These are phyloP conservation scores for Centropristis striata DNA, from an alignment of 2,113 vertebrate species.

Conservation along the genomic window DNA sequence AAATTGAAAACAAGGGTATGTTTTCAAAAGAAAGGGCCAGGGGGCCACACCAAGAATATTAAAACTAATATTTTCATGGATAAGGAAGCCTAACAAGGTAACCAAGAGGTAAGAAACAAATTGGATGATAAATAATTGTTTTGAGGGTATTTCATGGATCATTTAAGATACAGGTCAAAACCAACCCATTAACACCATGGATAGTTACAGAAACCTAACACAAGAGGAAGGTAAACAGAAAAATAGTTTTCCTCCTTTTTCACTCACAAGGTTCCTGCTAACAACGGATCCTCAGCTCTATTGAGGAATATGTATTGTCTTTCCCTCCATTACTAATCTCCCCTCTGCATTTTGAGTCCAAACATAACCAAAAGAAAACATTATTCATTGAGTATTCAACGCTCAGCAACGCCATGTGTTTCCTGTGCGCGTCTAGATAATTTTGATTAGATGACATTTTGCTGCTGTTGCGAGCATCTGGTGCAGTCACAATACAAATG, in stretches of 20 bases:
- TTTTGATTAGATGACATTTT: constrained; percentile 67
- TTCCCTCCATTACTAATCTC: constrained; percentile 15
- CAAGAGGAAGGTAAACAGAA: too few species aligned
- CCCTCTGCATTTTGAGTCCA: constrained; percentile 6
- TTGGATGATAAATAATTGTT: too few species aligned
- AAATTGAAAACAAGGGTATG: too few species aligned
- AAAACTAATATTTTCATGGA: too few species aligned
- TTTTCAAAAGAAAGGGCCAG: too few species aligned
- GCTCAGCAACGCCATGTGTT: constrained; percentile 35
- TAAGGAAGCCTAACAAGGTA: too few species aligned
- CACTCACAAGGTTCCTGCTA: background rate
- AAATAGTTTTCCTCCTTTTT: background rate
- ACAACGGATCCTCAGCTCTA: background rate
- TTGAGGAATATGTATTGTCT: constrained; percentile 4
- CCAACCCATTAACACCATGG: too few species aligned
- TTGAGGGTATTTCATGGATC: too few species aligned
- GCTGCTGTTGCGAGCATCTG: constrained; percentile 65
- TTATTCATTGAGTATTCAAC: constrained; percentile 52
- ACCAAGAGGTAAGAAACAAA: too few species aligned
- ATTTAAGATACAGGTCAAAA: too few species aligned
- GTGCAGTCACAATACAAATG: constrained; percentile 64
- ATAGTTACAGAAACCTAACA: too few species aligned
- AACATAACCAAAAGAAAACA: constrained; percentile 19
- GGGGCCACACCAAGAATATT: too few species aligned
- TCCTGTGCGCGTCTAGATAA: constrained; percentile 50